Evolutionary conservation across 2,888 invertebrate genomes (phyloP).

Genomic region (Buathra laborator): DNA sequence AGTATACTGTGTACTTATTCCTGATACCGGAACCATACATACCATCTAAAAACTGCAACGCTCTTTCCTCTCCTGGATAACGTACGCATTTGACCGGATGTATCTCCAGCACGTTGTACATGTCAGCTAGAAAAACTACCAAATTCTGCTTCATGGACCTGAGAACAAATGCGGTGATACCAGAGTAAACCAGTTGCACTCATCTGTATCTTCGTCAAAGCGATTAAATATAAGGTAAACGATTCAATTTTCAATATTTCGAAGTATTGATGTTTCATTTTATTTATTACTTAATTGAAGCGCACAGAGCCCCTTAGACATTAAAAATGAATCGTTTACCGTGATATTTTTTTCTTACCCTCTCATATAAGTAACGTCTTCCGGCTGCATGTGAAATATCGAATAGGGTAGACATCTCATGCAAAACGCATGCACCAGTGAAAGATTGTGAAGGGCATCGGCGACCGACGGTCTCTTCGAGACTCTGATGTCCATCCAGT

Average conservation of each 20-base stretch:
- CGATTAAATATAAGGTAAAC: neutral
- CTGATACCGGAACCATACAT: constrained; percentile 75
- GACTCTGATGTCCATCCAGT: constrained; percentile 89
- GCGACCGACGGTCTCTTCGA: constrained; percentile 91
- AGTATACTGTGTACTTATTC: constrained; percentile 15
- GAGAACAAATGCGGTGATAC: constrained; percentile 80
- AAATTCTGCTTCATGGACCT: constrained; percentile 97
- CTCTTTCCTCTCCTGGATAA: constrained; percentile 91
- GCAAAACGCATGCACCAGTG: constrained; percentile 95
- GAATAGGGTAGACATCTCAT: constrained; percentile 93
- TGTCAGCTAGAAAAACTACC: constrained; percentile 96
- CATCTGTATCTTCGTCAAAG: neutral
- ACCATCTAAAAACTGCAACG: constrained; percentile 85
- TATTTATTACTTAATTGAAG: neutral
- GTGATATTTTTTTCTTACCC: constrained; percentile 87
- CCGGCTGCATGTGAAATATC: constrained; percentile 97
- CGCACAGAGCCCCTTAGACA: neutral
- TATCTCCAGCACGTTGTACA: constrained; percentile 97
- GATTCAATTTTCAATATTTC: neutral
- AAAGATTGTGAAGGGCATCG: constrained; percentile 96
- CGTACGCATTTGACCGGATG: constrained; percentile 96
- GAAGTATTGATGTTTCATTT: neutral
- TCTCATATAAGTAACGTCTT: constrained; percentile 97
- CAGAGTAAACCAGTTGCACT: neutral
- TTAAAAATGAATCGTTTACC: neutral